Conservation (phyloP, 2,113 vertebrate species). For the Bos indicus region DNA sequence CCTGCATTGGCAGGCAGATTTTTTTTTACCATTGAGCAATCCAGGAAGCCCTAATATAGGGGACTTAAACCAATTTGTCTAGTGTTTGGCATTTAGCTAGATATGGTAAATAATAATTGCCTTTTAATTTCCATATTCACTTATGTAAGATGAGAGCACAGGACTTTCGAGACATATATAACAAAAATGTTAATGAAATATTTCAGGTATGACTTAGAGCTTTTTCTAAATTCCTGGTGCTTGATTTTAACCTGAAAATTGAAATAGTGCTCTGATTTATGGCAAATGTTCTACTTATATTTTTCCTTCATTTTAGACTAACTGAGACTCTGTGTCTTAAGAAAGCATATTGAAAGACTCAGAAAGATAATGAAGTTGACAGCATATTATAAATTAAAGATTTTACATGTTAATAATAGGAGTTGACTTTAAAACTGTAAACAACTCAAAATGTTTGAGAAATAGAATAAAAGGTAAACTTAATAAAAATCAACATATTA, state of each 20-base stretch:
- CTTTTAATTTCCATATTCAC: not conserved
- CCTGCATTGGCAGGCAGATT: not conserved
- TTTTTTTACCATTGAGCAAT: not conserved
- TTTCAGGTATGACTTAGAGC: not conserved
- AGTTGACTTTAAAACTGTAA: not conserved
- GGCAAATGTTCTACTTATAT: not conserved
- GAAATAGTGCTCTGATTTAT: not conserved
- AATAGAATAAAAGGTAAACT: not conserved
- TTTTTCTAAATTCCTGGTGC: not conserved
- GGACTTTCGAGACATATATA: too few species aligned
- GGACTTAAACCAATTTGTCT: not conserved
- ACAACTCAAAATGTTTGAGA: not conserved
- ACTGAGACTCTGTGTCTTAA: not conserved
- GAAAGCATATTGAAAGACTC: not conserved
- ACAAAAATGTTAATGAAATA: not conserved
- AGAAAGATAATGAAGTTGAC: not conserved
- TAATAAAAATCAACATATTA: not conserved
- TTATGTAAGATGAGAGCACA: not conserved
- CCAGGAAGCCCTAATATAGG: not conserved
- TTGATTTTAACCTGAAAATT: not conserved
- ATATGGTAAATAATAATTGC: not conserved
- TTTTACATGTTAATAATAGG: not conserved
- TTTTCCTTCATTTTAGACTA: not conserved
- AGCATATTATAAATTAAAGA: not conserved
- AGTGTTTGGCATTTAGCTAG: not conserved